phyloP scores from a whole-genome alignment of 2,797 vertebrate genomes.

The Bovichtus diacanthus region DNA sequence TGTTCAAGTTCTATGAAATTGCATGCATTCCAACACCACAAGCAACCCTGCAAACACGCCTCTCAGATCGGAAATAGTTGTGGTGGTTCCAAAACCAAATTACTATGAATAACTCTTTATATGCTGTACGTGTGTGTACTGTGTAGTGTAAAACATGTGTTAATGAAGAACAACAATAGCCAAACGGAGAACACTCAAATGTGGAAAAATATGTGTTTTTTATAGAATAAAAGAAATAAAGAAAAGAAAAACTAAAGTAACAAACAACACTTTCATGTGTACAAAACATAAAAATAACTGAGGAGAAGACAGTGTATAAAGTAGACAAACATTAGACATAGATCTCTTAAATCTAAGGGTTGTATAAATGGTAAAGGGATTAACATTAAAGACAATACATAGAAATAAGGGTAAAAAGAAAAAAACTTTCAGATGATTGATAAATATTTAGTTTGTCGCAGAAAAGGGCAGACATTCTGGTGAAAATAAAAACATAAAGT shows the following conservation, averaged over 20 bases:
- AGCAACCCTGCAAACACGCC: background rate
- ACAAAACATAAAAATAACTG: constrained; percentile 1
- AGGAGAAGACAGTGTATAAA: background rate
- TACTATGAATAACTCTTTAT: background rate
- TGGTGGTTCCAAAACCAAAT: constrained; percentile 8
- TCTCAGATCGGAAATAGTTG: background rate
- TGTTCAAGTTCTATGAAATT: background rate
- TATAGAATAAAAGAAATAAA: too few relatives aligned
- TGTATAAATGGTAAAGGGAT: background rate
- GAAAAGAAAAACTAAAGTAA: background rate
- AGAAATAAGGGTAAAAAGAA: background rate
- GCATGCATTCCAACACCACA: background rate
- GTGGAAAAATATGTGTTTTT: too few relatives aligned
- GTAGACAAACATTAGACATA: background rate
- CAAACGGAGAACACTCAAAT: background rate
- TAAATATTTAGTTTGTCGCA: background rate
- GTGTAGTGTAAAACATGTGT: background rate
- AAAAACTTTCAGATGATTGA: background rate
- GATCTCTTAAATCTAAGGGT: background rate
- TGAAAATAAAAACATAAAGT: background rate
- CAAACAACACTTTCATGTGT: background rate
- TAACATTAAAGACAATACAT: background rate
- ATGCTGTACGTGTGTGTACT: background rate
- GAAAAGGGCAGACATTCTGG: background rate
- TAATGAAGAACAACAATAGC: background rate